These are phyloP conservation scores for Ochotona curzoniae DNA, from an alignment of 2,113 vertebrate genomes.

Conservation along the genomic window DNA sequence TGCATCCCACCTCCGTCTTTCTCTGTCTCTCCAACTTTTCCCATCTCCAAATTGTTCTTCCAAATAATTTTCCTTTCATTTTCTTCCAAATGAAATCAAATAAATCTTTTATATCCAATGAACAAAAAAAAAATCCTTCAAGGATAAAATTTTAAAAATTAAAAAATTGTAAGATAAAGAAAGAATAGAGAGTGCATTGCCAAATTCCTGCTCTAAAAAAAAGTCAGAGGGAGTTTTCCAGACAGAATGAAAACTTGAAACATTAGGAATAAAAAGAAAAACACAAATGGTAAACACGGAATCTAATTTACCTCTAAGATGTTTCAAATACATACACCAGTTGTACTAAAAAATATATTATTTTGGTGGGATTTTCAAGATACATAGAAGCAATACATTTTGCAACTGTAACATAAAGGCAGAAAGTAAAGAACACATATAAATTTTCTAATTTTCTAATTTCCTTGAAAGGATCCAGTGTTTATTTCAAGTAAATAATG, in stretches of 20 bases:
- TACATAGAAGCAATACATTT: not conserved
- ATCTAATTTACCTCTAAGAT: not conserved
- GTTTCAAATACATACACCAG: not conserved
- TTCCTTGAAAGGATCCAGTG: not conserved
- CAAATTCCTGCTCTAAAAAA: not conserved
- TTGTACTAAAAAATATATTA: conserved; percentile 6
- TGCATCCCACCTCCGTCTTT: no score
- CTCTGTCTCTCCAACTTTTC: no score
- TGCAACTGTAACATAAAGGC: not conserved
- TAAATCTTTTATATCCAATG: not conserved
- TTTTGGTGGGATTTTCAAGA: not conserved
- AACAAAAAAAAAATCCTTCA: not conserved
- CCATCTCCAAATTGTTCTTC: no score
- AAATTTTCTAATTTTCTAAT: not conserved
- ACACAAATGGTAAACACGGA: not conserved
- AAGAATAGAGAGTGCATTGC: not conserved
- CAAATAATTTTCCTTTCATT: no score
- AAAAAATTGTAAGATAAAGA: not conserved
- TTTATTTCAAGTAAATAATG: not conserved
- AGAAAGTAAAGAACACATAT: not conserved
- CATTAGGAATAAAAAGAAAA: not conserved
- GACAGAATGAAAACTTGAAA: not conserved
- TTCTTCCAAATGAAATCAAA: no score
- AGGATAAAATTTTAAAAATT: conserved; percentile 2
- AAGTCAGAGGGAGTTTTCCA: not conserved